phyloP scores from a whole-genome alignment of 2,113 vertebrate genomes.

The Cebus imitator region DNA sequence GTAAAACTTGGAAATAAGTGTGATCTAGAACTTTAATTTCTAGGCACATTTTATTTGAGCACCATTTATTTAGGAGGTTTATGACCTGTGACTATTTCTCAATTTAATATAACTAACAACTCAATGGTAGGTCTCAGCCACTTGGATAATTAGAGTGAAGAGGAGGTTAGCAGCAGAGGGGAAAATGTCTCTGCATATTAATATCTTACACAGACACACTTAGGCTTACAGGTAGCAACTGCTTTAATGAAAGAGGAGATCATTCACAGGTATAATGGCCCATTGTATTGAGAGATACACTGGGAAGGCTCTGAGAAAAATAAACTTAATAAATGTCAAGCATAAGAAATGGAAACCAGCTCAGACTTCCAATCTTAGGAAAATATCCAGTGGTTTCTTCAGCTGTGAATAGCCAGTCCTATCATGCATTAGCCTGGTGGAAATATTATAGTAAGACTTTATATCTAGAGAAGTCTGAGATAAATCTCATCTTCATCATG shows the following conservation, averaged over 20 bases:
- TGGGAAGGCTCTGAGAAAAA: neutral
- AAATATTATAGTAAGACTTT: neutral
- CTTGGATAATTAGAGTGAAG: conserved; percentile 8
- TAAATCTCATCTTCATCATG: neutral
- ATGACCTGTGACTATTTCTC: conserved; percentile 61
- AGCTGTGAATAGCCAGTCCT: neutral
- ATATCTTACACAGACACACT: neutral
- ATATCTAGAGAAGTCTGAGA: neutral
- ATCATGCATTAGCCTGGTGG: neutral
- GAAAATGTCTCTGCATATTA: conserved; percentile 5
- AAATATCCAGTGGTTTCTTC: neutral
- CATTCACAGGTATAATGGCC: neutral
- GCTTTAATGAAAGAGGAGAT: neutral
- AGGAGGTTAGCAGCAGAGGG: neutral
- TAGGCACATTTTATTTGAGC: conserved; percentile 14
- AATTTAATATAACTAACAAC: conserved; percentile 27
- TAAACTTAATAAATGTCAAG: neutral
- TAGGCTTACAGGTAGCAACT: neutral
- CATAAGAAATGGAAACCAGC: neutral
- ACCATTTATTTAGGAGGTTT: conserved; percentile 59
- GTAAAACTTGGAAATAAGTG: conserved; percentile 44
- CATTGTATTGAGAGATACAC: neutral
- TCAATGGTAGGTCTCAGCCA: conserved; percentile 17
- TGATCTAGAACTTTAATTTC: conserved; percentile 66
- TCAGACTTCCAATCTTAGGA: neutral